Evolutionary conservation across 2,113 vertebrate species (phyloP), one percentile per base, ranked within the genome.

Genomic region (Solea senegalensis): DNA sequence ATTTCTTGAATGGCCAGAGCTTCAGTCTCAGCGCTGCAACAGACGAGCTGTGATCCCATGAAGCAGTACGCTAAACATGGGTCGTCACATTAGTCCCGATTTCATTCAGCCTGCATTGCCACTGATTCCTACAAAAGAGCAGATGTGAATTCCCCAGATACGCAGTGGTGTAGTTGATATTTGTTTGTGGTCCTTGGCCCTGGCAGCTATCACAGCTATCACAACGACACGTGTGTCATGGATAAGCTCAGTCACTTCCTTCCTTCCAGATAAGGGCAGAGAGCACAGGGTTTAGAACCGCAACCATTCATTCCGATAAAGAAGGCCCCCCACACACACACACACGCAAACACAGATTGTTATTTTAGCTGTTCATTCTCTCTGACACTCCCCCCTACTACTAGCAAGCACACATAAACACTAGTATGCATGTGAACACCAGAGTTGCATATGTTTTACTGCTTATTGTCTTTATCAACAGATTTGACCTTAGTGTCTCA

Each of bases 241-340:
- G 90, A 92, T 93, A 91, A 85, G 74, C 75, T 56, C 66, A 64
- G 68, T 88, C 71, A 90, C 87, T 93, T 93, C 90, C 92, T 93
- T 89, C 89, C 89, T 84, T 48, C 46, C 65, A 89, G 92, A 93
- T 93, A 92, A 89, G 78, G 58, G 41, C 44, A 51, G 58, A 76
- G 75, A 89, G 90, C 60, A 28, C 62, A 75, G 49, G 65, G 82
- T 76, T 87, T 78, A 84, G 73, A 85, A 76, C 84, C 55, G 60
- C 63, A 70, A 75, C 82, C 85, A 77, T 86, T 84, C 76, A 77
- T 87, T 81, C 74, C 81, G 91, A 93, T 92, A 90, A 89, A 81
- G 77, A 53, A 45, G 74, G 72, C 66, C 83, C 70, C 83, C 72
- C 63, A 74, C 74, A 51, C 74, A 40, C 63, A 61, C 53, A 55